Base-by-base conservation (phyloP, 1,140 invertebrate genomes). In the Drosophila parabipectinata region DNA sequence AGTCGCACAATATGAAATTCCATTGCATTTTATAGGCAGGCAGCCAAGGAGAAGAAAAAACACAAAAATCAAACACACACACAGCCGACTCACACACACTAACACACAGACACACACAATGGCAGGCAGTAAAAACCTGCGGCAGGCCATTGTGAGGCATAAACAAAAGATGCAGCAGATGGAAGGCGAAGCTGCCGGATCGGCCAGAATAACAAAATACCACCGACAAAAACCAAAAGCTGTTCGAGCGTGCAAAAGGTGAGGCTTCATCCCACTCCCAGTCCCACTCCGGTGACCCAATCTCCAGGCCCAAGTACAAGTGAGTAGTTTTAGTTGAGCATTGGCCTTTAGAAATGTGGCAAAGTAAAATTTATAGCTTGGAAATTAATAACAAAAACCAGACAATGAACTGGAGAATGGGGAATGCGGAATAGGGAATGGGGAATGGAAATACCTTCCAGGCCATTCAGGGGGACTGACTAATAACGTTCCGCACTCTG, bases 291-390 rank as follows among this genome's bases (percentile, higher is more conserved):
- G 15, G 47, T 39, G 32, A 10, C 26, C 57, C 32, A 32, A 47
- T 30, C 12, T 30, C 12, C 32, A 9, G 51, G 32, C 28, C 47
- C 54, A 58, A 75, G 61, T 75, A 66, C 61, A 66, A 69, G 55
- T 47, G 59, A 61, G 64, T 76, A 72, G 60, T 81, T 69, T 81
- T 74, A 58, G 64, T 50, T 39, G 64, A 61, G 72, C 62, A 77
- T 80, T 87, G 77, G 82, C 73, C 78, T 72, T 85, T 59, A 67
- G 82, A 85, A 87, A 88, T 88, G 82, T 88, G 82, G 82, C 83
- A 87, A 87, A 87, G 83, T 75, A 68, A 82, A 87, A 87, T 87
- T 87, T 87, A 87, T 87, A 88, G 82, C 82, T 88, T 82, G 82
- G 82, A 87, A 87, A 87, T 87, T 87, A 87, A 87, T 87, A 87